Base-by-base conservation (phyloP, 2,888 invertebrate genomes). In the Ectropis crepuscularia region DNA sequence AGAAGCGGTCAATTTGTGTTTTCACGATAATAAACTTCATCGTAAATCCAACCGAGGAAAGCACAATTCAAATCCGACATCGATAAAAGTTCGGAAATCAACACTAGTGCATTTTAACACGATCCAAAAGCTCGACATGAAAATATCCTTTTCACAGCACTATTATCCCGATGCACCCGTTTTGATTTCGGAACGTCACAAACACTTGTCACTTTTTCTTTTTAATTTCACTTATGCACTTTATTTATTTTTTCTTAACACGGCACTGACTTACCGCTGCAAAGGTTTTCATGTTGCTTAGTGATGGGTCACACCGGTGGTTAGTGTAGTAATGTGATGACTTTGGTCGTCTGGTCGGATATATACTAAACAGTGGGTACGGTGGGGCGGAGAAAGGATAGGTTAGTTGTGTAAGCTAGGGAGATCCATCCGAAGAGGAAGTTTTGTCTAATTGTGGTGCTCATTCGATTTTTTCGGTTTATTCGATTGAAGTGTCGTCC, bases 301-400 rank as follows among this genome's bases (percentile, higher is more conserved):
- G 85, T 88, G 86, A 83, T 88, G 86, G 88, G 89, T 89, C 90
- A 91, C 90, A 88, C 82, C 84, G 88, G 89, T 81, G 86, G 83
- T 83, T 82, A 75, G 84, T 82, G 89, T 86, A 88, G 88, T 86
- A 83, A 80, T 91, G 90, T 90, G 90, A 83, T 87, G 87, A 67
- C 76, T 77, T 68, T 74, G 82, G 83, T 79, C 79, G 80, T 74
- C 80, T 83, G 76, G 75, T 85, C 78, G 77, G 85, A 87, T 92
- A 92, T 92, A 92, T 91, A 91, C 79, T 82, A 79, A 78, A 80
- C 75, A 76, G 78, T 73, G 78, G 74, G 66, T 53, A 64, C 69
- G 90, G 92, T 87, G 91, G 92, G 91, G 91, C 89, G 85, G 91
- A 88, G 92, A 92, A 92, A 92, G 92, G 92, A 90, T 87, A 86